Evolutionary conservation across 2,888 invertebrate genomes (phyloP).

Genomic region (Chloromyia formosa): DNA sequence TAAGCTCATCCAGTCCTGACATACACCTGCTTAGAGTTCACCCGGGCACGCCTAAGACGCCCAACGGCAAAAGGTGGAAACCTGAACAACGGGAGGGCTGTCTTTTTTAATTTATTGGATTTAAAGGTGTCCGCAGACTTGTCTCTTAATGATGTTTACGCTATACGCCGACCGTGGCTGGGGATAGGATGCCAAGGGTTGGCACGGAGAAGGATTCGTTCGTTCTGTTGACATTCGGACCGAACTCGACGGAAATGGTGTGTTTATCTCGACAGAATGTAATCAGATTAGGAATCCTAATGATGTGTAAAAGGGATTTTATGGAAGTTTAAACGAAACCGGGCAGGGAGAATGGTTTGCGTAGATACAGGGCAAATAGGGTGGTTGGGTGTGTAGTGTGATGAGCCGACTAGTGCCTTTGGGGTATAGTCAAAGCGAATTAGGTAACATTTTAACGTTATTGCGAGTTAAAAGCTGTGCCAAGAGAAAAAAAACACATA

Average conservation of each 20-base stretch:
- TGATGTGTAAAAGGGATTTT: constrained; percentile 36
- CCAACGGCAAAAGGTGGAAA: neutral
- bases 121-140: neutral
- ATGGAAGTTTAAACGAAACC: constrained; percentile 7
- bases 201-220: constrained; percentile 10
- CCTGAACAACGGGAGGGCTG: neutral
- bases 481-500: neutral
- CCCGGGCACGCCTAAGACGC: neutral
- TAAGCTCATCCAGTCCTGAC: neutral
- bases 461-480: neutral
- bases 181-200: neutral
- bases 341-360: neutral
- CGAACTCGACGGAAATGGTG: constrained; percentile 39
- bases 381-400: neutral
- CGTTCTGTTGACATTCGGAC: neutral
- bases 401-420: too few relatives aligned
- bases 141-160: constrained; percentile 20
- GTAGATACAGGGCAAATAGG: neutral
- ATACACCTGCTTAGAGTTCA: neutral
- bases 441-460: neutral
- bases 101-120: constrained; percentile 35
- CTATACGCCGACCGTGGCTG: neutral
- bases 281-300: constrained; percentile 34
- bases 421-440: neutral
- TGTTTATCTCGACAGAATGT: constrained; percentile 41